These are phyloP conservation scores for Rhizoglyphus robini DNA, from an alignment of 1,140 invertebrate genomes.

Conservation along the genomic window DNA sequence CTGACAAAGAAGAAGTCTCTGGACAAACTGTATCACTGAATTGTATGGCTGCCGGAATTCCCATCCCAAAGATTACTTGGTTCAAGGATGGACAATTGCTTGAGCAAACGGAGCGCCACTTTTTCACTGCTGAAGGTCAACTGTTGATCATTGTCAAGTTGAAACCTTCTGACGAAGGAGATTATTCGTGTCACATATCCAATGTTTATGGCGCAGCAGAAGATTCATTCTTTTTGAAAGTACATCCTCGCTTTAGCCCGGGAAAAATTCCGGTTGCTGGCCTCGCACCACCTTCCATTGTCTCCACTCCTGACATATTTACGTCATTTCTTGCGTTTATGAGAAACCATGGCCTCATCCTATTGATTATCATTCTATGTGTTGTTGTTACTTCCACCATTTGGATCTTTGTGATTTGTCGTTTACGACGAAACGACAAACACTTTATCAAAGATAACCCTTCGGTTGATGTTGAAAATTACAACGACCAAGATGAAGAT, in stretches of 20 bases:
- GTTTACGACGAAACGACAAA: neutral
- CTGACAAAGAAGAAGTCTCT: constrained; percentile 58
- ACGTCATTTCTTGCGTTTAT: neutral
- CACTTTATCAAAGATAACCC: neutral
- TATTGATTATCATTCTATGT: neutral
- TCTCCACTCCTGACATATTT: no score
- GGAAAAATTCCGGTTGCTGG: no score
- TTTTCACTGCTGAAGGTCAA: constrained; percentile 70
- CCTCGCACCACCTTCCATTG: no score
- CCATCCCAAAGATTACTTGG: constrained; percentile 75
- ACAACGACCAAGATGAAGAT: neutral
- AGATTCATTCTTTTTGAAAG: neutral
- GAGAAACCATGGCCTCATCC: neutral
- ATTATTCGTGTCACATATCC: constrained; percentile 73
- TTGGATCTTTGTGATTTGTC: constrained; percentile 6
- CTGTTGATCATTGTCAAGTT: constrained; percentile 65
- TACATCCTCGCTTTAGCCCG: neutral
- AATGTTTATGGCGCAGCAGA: constrained; percentile 52
- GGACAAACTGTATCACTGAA: constrained; percentile 69
- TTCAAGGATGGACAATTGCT: constrained; percentile 54
- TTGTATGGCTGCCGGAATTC: constrained; percentile 63
- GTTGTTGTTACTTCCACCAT: neutral
- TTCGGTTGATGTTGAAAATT: neutral
- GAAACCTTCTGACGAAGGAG: constrained; percentile 58
- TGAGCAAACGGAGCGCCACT: constrained; percentile 54